These are phyloP conservation scores for Triplophysa rosa DNA, from an alignment of 2,113 vertebrate species.

Conservation along the genomic window DNA sequence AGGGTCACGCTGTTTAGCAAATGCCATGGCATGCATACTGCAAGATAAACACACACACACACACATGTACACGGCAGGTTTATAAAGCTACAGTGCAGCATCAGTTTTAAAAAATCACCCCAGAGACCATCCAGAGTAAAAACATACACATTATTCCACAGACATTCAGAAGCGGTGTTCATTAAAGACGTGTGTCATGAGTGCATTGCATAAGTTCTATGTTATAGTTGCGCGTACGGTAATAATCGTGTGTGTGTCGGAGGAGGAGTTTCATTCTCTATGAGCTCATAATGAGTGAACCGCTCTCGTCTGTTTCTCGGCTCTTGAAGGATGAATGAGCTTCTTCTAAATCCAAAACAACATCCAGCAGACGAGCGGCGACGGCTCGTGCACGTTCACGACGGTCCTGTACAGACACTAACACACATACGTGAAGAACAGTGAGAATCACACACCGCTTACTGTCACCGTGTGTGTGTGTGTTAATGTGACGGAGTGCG, in stretches of 20 bases:
- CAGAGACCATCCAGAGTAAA: conserved; percentile 13
- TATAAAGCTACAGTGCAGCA: conserved; percentile 27
- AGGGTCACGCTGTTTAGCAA: background rate
- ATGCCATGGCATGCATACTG: background rate
- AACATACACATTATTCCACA: background rate
- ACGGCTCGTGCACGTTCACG: conserved; percentile 57
- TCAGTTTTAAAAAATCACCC: conserved; percentile 1
- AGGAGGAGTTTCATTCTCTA: conserved; percentile 53
- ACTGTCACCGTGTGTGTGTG: background rate
- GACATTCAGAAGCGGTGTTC: background rate
- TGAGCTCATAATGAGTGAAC: conserved; percentile 58
- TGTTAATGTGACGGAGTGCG: background rate
- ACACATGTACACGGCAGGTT: background rate
- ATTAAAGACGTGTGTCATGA: background rate
- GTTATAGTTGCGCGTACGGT: background rate
- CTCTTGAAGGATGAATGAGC: conserved; percentile 77
- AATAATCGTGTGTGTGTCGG: background rate
- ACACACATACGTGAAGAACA: conserved; percentile 55
- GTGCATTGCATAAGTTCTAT: conserved; percentile 28
- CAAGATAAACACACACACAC: background rate
- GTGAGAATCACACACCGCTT: no score
- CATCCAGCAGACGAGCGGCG: conserved; percentile 71
- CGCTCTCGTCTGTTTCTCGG: conserved; percentile 67
- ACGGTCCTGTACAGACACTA: conserved; percentile 41
- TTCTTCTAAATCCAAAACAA: conserved; percentile 78